Evolutionary conservation across 2,888 invertebrate genomes (phyloP).

Genomic region (Cantharis flavilabris): DNA sequence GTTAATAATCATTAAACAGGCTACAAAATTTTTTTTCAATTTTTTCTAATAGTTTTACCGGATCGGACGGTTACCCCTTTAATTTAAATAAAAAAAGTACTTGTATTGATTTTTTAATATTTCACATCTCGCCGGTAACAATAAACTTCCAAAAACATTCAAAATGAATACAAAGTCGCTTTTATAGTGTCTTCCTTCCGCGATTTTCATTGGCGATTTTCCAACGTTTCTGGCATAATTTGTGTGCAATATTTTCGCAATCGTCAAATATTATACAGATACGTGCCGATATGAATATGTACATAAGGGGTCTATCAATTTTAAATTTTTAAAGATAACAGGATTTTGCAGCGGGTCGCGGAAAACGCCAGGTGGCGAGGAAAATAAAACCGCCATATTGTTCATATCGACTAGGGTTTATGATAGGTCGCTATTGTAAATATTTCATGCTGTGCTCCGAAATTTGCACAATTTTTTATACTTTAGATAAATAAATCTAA

Average conservation of each 20-base stretch:
- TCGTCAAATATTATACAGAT: slow-evolving; percentile 9
- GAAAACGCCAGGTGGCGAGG: slow-evolving; percentile 9
- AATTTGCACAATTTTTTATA: not conserved
- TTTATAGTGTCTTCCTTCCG: not conserved
- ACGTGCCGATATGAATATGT: slow-evolving; percentile 23
- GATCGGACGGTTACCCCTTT: not conserved
- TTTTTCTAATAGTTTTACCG: not conserved
- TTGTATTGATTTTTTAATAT: not conserved
- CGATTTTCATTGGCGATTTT: not conserved
- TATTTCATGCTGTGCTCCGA: not conserved
- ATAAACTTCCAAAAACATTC: not conserved
- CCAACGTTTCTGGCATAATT: slow-evolving; percentile 11
- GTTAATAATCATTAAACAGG: not conserved
- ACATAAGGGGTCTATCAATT: slow-evolving; percentile 19
- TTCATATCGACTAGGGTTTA: slow-evolving; percentile 2
- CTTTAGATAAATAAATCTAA: not conserved
- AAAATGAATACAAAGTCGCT: not conserved
- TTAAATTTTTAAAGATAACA: slow-evolving; percentile 19
- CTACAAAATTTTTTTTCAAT: too few species aligned
- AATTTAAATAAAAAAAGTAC: not conserved
- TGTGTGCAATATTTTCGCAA: not conserved
- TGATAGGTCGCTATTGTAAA: not conserved
- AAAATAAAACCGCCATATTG: slow-evolving; percentile 13
- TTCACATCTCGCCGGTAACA: not conserved
- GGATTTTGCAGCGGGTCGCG: slow-evolving; percentile 6